Percentiles rank a stretch among this genome's conserved stretches.
phyloP scores from a whole-genome alignment of 2,113 vertebrate species.

The Melanerpes formicivorus region DNA sequence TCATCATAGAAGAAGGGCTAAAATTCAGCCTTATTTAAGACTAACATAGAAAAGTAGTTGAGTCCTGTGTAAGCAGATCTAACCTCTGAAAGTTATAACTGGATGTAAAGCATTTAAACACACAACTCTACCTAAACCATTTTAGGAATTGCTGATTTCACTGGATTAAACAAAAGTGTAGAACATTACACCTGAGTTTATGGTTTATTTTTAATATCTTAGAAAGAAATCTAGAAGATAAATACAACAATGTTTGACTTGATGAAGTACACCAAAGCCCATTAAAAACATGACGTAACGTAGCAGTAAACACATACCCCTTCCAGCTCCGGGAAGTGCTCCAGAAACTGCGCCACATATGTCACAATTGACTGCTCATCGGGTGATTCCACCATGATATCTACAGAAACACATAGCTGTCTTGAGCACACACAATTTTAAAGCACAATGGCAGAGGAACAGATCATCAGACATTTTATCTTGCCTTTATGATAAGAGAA shows the following conservation, averaged over 20 bases:
- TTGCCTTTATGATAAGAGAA: not conserved
- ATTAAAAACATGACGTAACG: not conserved
- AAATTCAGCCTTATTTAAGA: not conserved
- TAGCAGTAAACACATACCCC: constrained; percentile 78
- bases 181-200: not conserved
- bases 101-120: not conserved
- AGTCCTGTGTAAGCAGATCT: not conserved
- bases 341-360: constrained; percentile 94
- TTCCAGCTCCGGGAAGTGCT: constrained; percentile 91
- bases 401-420: constrained; percentile 69
- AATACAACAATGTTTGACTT: not conserved
- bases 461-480: not conserved
- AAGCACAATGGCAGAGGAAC: not conserved
- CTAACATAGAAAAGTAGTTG: not conserved
- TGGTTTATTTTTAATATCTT: not conserved
- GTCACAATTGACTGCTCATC: constrained; percentile 95
- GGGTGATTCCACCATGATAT: constrained; percentile 87
- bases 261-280: not conserved
- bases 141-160: not conserved
- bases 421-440: not conserved
- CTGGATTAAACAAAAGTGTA: not conserved
- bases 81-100: not conserved
- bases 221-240: not conserved
- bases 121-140: not conserved
- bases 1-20: not conserved